A percentile compares a stretch with the other conserved stretches of the same genome.
Evolutionary conservation across 2,797 vertebrate genomes (phyloP).

Genomic region (Poecile montanus): DNA sequence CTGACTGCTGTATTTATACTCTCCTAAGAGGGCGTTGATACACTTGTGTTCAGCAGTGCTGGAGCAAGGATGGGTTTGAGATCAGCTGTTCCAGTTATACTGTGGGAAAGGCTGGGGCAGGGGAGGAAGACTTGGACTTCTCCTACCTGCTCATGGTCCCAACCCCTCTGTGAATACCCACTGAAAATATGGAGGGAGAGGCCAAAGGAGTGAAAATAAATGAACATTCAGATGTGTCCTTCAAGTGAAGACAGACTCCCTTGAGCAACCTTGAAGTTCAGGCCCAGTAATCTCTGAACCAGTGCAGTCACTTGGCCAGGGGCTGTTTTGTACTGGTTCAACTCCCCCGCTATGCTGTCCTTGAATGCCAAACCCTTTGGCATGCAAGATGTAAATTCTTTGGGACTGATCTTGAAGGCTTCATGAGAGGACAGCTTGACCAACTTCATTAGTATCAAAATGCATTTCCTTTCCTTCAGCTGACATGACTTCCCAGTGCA

Average conservation of each 20-base stretch:
- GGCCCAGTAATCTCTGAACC: background rate
- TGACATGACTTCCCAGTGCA: background rate
- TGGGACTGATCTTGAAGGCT: constrained; percentile 9
- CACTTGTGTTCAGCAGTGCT: background rate
- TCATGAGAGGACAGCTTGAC: constrained; percentile 44
- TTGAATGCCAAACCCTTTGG: constrained; percentile 20
- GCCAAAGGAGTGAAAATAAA: background rate
- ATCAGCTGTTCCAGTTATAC: background rate
- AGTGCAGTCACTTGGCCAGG: background rate
- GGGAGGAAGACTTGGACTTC: background rate
- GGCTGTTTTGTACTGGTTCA: background rate
- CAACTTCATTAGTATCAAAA: constrained; percentile 45
- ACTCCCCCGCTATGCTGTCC: background rate
- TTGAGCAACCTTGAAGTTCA: background rate
- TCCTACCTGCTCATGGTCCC: background rate
- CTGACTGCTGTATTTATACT: background rate
- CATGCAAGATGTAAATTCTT: background rate
- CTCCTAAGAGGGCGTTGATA: background rate
- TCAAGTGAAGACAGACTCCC: background rate
- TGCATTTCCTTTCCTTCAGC: background rate
- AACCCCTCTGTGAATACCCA: background rate
- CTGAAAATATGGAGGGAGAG: background rate
- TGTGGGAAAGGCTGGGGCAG: background rate
- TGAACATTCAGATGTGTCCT: background rate
- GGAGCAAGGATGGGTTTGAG: background rate